phyloP scores from a whole-genome alignment of 2,888 invertebrate genomes.

The Clusia tigrina region DNA sequence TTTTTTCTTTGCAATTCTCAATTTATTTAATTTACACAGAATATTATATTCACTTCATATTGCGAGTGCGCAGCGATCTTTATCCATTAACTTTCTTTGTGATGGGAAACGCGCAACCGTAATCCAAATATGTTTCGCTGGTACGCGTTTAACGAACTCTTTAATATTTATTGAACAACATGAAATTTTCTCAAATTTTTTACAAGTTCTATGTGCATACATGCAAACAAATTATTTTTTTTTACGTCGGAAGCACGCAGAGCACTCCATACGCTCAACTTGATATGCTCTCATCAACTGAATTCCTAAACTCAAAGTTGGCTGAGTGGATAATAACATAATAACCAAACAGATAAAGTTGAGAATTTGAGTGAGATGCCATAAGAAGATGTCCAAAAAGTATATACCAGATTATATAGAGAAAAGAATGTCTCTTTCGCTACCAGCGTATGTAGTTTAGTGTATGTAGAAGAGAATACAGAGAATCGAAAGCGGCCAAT shows the following conservation, averaged over 20 bases:
- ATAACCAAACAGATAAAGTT: too few relatives aligned
- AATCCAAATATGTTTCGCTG: constrained; percentile 52
- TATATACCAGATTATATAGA: too few relatives aligned
- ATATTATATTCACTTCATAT: too few relatives aligned
- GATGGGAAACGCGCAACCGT: constrained; percentile 51
- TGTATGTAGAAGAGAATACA: too few relatives aligned
- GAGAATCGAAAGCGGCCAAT: too few relatives aligned
- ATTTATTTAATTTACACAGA: constrained; percentile 29
- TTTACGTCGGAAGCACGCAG: constrained; percentile 41
- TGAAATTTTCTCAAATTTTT: constrained; percentile 30
- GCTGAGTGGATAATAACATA: too few relatives aligned
- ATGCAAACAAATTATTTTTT: constrained; percentile 21
- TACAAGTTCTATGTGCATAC: constrained; percentile 22
- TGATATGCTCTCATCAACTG: constrained; percentile 62
- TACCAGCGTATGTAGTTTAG: too few relatives aligned
- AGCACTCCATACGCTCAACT: constrained; percentile 51
- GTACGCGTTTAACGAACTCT: constrained; percentile 30
- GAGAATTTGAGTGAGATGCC: too few relatives aligned
- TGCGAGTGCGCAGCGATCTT: constrained; percentile 27
- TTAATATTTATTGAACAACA: constrained; percentile 19
- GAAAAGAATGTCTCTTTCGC: too few relatives aligned
- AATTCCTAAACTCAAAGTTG: constrained; percentile 51
- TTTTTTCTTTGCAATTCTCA: constrained; percentile 35
- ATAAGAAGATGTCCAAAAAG: too few relatives aligned
- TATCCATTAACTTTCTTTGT: constrained; percentile 22